phyloP scores from a whole-genome alignment of 2,113 vertebrate genomes.

The Pteropus alecto region DNA sequence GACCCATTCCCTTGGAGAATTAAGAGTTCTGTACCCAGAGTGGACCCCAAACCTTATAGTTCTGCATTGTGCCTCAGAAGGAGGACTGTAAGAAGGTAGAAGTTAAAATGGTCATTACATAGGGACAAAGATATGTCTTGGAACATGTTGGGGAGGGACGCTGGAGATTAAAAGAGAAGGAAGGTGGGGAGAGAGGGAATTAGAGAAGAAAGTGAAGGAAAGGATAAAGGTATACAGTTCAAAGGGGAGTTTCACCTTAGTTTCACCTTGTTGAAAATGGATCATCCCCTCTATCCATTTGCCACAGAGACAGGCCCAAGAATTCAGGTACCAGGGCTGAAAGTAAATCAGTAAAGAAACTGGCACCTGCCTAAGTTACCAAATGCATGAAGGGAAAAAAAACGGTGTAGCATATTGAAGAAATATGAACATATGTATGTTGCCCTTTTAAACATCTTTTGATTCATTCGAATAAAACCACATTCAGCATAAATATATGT shows the following conservation, averaged over 20 bases:
- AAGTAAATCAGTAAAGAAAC: neutral
- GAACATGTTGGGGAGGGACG: neutral
- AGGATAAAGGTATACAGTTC: neutral
- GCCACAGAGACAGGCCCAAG: neutral
- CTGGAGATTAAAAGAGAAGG: neutral
- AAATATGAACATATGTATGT: neutral
- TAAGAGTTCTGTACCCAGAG: neutral
- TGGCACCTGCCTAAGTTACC: neutral
- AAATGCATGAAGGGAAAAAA: neutral
- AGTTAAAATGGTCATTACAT: neutral
- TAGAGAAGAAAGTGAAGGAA: neutral
- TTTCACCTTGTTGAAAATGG: neutral
- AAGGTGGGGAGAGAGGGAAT: neutral
- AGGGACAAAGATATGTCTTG: neutral
- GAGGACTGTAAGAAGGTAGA: neutral
- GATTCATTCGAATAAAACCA: constrained; percentile 8
- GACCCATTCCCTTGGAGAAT: neutral
- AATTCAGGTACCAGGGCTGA: neutral
- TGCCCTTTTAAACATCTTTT: neutral
- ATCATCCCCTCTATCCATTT: neutral
- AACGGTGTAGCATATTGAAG: neutral
- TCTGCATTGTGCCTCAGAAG: neutral
- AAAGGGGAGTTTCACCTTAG: neutral
- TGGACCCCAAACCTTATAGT: neutral
- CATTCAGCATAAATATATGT: neutral